A percentile compares a stretch with the other conserved stretches of the same genome.
Conservation (phyloP, 2,888 invertebrate species). For the Amiota mariae region DNA sequence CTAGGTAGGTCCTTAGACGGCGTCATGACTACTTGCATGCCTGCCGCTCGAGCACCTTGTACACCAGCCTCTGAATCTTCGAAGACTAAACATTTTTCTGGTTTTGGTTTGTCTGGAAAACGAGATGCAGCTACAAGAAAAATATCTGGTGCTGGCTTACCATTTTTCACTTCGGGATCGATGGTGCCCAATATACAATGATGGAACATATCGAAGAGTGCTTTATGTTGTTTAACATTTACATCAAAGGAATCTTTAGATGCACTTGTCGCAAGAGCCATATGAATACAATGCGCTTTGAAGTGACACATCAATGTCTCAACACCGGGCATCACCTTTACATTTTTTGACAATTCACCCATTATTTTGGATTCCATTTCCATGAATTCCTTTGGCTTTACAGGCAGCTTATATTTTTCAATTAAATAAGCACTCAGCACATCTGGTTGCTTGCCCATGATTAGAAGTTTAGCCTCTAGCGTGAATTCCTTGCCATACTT, state of each 20-base stretch:
- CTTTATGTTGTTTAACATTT: slow-evolving; percentile 78
- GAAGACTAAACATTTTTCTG: slow-evolving; percentile 82
- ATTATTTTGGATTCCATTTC: not conserved
- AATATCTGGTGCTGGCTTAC: slow-evolving; percentile 91
- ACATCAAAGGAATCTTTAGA: slow-evolving; percentile 79
- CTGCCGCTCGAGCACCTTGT: slow-evolving; percentile 82
- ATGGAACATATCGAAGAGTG: slow-evolving; percentile 79
- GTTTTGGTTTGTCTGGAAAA: slow-evolving; percentile 82
- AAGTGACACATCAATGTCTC: slow-evolving; percentile 83
- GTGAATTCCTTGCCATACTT: not conserved
- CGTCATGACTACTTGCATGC: slow-evolving; percentile 89
- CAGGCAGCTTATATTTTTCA: slow-evolving; percentile 1
- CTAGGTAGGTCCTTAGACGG: slow-evolving; percentile 77
- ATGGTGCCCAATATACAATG: slow-evolving; percentile 84
- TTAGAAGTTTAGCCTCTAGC: not conserved
- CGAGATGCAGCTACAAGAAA: slow-evolving; percentile 83
- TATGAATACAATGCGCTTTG: slow-evolving; percentile 81
- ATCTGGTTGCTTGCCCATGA: not conserved
- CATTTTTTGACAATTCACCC: not conserved
- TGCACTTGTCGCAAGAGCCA: slow-evolving; percentile 89
- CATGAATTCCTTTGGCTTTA: not conserved
- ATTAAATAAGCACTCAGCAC: not conserved
- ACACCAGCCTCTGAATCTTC: slow-evolving; percentile 93
- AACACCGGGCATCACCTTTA: slow-evolving; percentile 75
- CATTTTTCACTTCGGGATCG: slow-evolving; percentile 85